Evolutionary conservation across 2,888 invertebrate genomes (phyloP).

Genomic region (Sialis lutaria): DNA sequence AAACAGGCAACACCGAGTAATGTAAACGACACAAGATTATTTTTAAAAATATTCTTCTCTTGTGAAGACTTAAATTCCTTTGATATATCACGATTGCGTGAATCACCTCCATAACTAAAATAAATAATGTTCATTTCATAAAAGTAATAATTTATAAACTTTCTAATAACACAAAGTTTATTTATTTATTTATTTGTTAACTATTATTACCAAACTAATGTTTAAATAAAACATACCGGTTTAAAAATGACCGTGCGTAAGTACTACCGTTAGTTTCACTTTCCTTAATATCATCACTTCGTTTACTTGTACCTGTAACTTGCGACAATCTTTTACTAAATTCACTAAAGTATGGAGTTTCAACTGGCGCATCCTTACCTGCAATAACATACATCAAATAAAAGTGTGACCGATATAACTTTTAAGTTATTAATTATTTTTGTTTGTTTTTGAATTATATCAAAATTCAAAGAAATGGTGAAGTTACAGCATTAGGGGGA

Average conservation of each 20-base stretch:
- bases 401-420: too few species aligned
- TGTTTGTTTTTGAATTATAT: too few species aligned
- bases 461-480: too few species aligned
- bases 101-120: background rate
- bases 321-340: slow-evolving; percentile 44
- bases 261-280: slow-evolving; percentile 15
- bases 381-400: too few species aligned
- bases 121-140: too few species aligned
- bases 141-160: too few species aligned
- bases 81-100: slow-evolving; percentile 16
- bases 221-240: background rate
- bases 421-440: too few species aligned
- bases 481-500: too few species aligned
- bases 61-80: slow-evolving; percentile 19
- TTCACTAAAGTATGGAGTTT: slow-evolving; percentile 53
- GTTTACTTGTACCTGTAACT: slow-evolving; percentile 13
- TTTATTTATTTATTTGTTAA: too few species aligned
- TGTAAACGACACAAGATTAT: slow-evolving; percentile 44
- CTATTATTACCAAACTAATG: too few species aligned
- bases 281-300: slow-evolving; percentile 20
- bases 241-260: background rate
- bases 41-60: slow-evolving; percentile 35
- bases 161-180: too few species aligned
- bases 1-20: slow-evolving; percentile 39
- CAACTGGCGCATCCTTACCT: slow-evolving; percentile 23